These are phyloP conservation scores for Brachionichthys hirsutus DNA, from an alignment of 2,113 vertebrate species.

Conservation along the genomic window DNA sequence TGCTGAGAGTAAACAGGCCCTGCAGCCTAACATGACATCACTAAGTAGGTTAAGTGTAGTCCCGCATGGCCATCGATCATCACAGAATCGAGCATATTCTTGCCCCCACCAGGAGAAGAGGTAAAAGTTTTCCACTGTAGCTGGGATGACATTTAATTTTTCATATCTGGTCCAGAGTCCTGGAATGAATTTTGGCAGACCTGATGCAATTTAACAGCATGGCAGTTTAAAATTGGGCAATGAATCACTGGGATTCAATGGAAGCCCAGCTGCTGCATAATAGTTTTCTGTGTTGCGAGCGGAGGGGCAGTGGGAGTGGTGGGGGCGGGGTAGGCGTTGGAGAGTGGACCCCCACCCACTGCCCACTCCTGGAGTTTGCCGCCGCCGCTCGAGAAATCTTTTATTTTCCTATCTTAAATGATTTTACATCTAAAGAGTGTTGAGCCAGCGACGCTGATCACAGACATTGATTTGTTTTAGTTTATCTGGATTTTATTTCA, in stretches of 20 bases:
- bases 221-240: constrained; percentile 99
- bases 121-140: constrained; percentile 99
- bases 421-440: too few species aligned
- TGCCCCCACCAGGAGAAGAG: constrained; percentile 81
- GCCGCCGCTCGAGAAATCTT: constrained; percentile 1
- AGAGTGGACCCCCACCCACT: constrained; percentile 77
- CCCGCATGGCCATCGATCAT: constrained; percentile 98
- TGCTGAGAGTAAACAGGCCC: constrained; percentile 97
- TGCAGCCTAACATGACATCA: constrained; percentile 96
- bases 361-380: constrained; percentile 22
- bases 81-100: constrained; percentile 96
- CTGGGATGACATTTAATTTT: constrained; percentile 99
- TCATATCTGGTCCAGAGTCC: constrained; percentile 99
- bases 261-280: constrained; percentile 95
- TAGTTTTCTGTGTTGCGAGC: constrained; percentile 92
- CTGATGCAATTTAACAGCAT: constrained; percentile 99
- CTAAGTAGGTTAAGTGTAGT: constrained; percentile 99
- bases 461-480: too few species aligned
- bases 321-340: constrained; percentile 71
- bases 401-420: too few species aligned
- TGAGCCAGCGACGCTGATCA: too few species aligned
- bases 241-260: constrained; percentile 99
- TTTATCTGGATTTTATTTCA: too few species aligned
- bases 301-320: constrained; percentile 26
- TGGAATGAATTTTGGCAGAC: constrained; percentile 99